These are phyloP conservation scores for Calcarius lapponicus DNA, from an alignment of 2,797 vertebrate species.

Conservation along the genomic window DNA sequence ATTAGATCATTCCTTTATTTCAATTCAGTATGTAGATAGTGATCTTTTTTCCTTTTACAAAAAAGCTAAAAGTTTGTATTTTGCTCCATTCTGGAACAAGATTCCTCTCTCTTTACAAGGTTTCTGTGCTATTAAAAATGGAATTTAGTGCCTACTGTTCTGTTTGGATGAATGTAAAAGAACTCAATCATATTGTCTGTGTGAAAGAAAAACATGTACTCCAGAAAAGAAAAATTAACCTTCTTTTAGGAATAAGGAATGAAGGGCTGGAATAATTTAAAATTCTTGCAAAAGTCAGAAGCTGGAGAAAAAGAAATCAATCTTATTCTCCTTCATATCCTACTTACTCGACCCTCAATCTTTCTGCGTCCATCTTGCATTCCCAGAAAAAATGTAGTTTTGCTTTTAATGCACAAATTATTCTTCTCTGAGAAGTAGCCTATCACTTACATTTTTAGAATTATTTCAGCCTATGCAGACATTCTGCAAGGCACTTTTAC, in stretches of 20 bases:
- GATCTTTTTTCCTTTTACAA: not conserved
- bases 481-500: not conserved
- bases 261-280: not conserved
- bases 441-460: not conserved
- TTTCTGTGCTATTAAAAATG: not conserved
- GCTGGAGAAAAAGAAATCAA: not conserved
- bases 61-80: not conserved
- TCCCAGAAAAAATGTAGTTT: not conserved
- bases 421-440: not conserved
- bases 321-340: not conserved
- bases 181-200: accelerated
- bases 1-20: not conserved
- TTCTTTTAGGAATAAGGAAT: not conserved
- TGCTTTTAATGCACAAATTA: not conserved
- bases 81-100: not conserved
- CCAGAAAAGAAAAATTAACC: not conserved
- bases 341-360: not conserved
- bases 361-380: not conserved
- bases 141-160: not conserved
- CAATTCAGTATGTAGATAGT: not conserved
- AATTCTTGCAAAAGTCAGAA: not conserved
- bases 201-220: not conserved
- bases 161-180: not conserved
- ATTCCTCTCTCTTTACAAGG: not conserved
- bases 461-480: not conserved